phyloP scores from a whole-genome alignment of 2,888 invertebrate species.

The Plemyria rubiginata region DNA sequence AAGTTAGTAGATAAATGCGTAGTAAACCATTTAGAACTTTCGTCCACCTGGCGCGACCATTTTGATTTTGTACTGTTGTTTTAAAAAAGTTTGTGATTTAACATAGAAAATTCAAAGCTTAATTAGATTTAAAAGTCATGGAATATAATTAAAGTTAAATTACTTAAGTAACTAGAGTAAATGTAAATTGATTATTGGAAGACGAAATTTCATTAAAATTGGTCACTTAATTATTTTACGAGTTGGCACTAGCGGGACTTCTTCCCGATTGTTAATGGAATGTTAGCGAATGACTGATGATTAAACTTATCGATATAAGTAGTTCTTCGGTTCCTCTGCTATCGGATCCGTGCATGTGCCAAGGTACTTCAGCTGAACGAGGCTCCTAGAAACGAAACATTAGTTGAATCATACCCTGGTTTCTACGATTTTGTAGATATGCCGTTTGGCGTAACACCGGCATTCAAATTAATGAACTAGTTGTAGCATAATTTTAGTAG shows the following conservation, averaged over 20 bases:
- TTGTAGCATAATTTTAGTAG: too few species aligned
- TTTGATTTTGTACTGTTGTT: slow-evolving; percentile 36
- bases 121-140: slow-evolving; percentile 17
- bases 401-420: slow-evolving; percentile 1
- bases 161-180: slow-evolving; percentile 23
- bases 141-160: slow-evolving; percentile 19
- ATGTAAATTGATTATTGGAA: slow-evolving; percentile 53
- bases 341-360: slow-evolving; percentile 94
- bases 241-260: slow-evolving; percentile 69
- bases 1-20: slow-evolving; percentile 36
- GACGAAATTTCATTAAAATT: slow-evolving; percentile 49
- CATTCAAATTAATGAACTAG: too few species aligned
- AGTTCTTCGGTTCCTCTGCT: slow-evolving; percentile 94
- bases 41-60: slow-evolving; percentile 26
- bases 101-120: slow-evolving; percentile 24
- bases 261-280: slow-evolving; percentile 52
- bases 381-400: slow-evolving; percentile 73
- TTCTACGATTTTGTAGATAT: background rate
- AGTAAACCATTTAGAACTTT: slow-evolving; percentile 37
- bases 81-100: slow-evolving; percentile 13
- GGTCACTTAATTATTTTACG: slow-evolving; percentile 51
- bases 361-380: slow-evolving; percentile 91
- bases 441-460: background rate
- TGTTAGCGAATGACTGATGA: slow-evolving; percentile 60
- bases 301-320: slow-evolving; percentile 87